Percentiles rank a stretch among this genome's conserved stretches.
Evolutionary conservation across 2,888 invertebrate genomes (phyloP).

Genomic region (Mesochorus sp.): DNA sequence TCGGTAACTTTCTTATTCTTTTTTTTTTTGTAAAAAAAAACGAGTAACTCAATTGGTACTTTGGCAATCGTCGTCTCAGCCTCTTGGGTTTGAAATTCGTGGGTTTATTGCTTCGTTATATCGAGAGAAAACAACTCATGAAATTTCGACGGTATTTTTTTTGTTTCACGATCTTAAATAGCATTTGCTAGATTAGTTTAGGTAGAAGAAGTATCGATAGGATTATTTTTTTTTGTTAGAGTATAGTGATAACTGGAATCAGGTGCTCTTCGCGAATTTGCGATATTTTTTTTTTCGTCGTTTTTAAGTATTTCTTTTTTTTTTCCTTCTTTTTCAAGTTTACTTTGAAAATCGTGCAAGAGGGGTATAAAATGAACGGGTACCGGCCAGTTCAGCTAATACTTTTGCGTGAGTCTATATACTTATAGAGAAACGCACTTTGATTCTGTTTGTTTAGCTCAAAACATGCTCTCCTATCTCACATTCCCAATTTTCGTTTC

Average conservation of each 20-base stretch:
- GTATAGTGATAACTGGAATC: constrained; percentile 49
- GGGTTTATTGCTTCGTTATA: constrained; percentile 62
- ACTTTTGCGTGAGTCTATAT: constrained; percentile 48
- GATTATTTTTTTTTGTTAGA: constrained; percentile 45
- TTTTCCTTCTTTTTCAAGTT: constrained; percentile 6
- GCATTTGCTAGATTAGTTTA: constrained; percentile 30
- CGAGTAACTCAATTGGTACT: constrained; percentile 74
- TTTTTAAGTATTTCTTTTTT: too few species aligned
- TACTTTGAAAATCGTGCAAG: constrained; percentile 36
- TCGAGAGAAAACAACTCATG: constrained; percentile 43
- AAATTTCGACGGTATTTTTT: constrained; percentile 58
- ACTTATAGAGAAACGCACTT: constrained; percentile 56
- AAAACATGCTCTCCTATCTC: not conserved
- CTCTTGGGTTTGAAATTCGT: constrained; percentile 76
- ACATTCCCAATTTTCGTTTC: not conserved
- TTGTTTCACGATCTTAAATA: constrained; percentile 32
- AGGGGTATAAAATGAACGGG: constrained; percentile 56
- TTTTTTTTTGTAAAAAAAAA: constrained; percentile 53
- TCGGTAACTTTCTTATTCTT: constrained; percentile 13
- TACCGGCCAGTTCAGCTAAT: constrained; percentile 58
- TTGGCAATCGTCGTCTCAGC: constrained; percentile 81
- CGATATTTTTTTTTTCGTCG: constrained; percentile 46
- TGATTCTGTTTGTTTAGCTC: constrained; percentile 53
- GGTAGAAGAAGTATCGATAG: constrained; percentile 51
- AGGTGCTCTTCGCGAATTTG: constrained; percentile 54